Conservation (phyloP, 2,113 vertebrate species). For the Cyprinodon brontotheroides region DNA sequence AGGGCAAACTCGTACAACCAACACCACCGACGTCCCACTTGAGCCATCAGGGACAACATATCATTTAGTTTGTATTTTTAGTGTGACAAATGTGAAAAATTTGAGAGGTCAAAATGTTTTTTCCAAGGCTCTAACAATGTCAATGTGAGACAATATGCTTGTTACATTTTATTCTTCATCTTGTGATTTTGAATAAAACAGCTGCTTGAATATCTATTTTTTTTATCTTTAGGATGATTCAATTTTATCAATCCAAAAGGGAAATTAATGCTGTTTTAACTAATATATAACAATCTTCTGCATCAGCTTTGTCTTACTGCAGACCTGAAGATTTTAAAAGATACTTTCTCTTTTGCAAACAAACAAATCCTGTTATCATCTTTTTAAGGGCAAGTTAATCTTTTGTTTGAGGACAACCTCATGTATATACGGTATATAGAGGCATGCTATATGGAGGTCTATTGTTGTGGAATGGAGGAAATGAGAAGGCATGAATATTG, state of each 20-base stretch:
- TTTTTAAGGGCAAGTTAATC: slow-evolving; percentile 43
- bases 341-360: background rate
- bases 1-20: too few relatives aligned
- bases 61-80: background rate
- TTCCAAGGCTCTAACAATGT: background rate
- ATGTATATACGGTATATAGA: slow-evolving; percentile 46
- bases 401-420: slow-evolving; percentile 33
- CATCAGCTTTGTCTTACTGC: slow-evolving; percentile 10
- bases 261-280: too few relatives aligned
- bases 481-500: slow-evolving; percentile 78
- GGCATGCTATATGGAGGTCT: slow-evolving; percentile 63
- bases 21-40: too few relatives aligned
- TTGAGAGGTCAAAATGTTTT: background rate
- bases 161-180: background rate
- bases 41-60: too few relatives aligned
- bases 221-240: too few relatives aligned
- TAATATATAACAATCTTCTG: too few relatives aligned
- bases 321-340: too few relatives aligned
- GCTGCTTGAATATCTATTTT: background rate
- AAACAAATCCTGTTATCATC: slow-evolving; percentile 53
- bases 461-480: slow-evolving; percentile 71
- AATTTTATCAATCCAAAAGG: too few relatives aligned
- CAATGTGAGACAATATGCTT: background rate
- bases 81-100: background rate
- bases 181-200: background rate